Percentiles rank a stretch among this genome's conserved stretches.
Conservation (phyloP, 37 sponge, comb jelly and placozoan species). For the Mnemiopsis leidyi region DNA sequence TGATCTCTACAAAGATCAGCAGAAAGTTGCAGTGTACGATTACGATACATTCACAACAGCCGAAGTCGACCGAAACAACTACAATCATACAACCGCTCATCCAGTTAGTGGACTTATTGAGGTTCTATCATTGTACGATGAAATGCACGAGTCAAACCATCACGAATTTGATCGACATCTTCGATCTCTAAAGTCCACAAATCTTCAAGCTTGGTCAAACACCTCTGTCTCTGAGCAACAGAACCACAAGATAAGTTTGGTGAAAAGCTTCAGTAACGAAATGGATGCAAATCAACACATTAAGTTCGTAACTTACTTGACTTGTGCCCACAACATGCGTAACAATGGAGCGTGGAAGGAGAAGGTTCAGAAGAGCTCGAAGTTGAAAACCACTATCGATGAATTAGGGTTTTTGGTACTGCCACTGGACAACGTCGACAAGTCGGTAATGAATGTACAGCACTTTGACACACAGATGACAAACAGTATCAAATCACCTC, state of each 20-base stretch:
- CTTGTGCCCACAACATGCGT: not conserved
- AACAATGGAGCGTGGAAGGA: not conserved
- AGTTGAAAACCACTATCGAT: not conserved
- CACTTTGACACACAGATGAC: not conserved
- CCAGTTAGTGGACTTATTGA: not conserved
- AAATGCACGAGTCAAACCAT: constrained; percentile 15
- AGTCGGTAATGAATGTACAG: not conserved
- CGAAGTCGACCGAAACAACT: not conserved
- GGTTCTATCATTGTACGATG: constrained; percentile 6
- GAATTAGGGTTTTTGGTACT: constrained; percentile 13
- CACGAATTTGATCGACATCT: not conserved
- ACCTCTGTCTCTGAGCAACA: constrained; percentile 38
- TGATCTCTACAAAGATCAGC: not conserved
- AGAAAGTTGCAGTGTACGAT: not conserved
- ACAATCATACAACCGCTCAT: not conserved
- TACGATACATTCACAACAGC: not conserved
- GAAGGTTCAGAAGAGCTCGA: not conserved
- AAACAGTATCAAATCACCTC: not conserved
- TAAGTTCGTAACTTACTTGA: not conserved
- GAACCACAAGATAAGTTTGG: not conserved
- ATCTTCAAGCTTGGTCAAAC: not conserved
- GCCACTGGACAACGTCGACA: not conserved
- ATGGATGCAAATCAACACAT: not conserved
- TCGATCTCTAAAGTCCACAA: not conserved
- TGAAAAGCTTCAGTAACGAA: constrained; percentile 1